phyloP scores from a whole-genome alignment of 1,140 invertebrate species.

The Homarus americanus region DNA sequence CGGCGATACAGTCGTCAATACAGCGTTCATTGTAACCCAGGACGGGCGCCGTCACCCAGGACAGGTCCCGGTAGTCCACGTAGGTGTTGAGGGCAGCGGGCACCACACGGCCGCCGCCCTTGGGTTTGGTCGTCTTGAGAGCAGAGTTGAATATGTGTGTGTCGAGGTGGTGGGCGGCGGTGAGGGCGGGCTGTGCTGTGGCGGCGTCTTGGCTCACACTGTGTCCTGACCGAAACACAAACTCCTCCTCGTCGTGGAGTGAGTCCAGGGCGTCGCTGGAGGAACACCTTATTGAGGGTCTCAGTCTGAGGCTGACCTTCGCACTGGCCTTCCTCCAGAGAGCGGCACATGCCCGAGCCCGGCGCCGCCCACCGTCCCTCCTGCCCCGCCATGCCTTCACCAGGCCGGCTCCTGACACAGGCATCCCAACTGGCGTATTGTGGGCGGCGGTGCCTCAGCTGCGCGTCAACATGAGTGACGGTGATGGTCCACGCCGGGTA shows the following conservation, averaged over 20 bases:
- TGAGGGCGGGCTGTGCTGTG: not conserved
- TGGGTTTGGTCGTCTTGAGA: conserved; percentile 65
- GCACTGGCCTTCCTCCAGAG: conserved; percentile 47
- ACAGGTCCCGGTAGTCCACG: conserved; percentile 66
- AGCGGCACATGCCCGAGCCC: conserved; percentile 48
- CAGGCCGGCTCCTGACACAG: conserved; percentile 9
- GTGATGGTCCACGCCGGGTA: not conserved
- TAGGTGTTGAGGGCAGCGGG: conserved; percentile 69
- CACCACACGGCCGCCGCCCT: not conserved
- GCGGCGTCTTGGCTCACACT: conserved; percentile 3
- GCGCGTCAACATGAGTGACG: not conserved
- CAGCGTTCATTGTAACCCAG: conserved; percentile 61
- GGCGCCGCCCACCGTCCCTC: conserved; percentile 28
- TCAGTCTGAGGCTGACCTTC: conserved; percentile 27
- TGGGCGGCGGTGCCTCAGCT: not conserved
- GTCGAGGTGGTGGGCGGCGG: conserved; percentile 49
- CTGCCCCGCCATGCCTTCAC: not conserved
- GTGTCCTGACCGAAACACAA: conserved; percentile 37
- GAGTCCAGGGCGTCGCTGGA: conserved; percentile 54
- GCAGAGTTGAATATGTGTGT: conserved; percentile 67
- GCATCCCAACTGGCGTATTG: not conserved
- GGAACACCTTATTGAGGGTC: conserved; percentile 49
- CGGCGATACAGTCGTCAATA: conserved; percentile 69
- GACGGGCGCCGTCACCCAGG: conserved; percentile 31
- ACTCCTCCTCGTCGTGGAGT: conserved; percentile 60